Percentiles rank a stretch among this genome's conserved stretches.
These are phyloP conservation scores for Dunckerocampus dactyliophorus DNA, from an alignment of 2,113 vertebrate genomes.

Conservation along the genomic window DNA sequence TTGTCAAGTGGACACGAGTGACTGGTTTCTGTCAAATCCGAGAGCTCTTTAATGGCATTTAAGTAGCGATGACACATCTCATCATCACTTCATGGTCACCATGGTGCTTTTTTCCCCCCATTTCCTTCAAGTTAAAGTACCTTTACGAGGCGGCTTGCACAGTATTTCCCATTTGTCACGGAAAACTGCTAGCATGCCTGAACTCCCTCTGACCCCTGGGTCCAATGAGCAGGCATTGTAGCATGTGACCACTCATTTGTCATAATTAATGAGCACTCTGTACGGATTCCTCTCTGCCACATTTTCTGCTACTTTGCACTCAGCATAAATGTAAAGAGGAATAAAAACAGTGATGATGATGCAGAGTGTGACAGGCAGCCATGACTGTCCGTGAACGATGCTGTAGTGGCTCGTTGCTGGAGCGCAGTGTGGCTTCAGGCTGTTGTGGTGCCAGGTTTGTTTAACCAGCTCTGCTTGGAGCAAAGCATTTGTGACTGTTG, in stretches of 20 bases:
- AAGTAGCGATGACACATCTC: constrained; percentile 5
- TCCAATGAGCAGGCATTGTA: constrained; percentile 18
- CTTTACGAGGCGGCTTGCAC: constrained; percentile 15
- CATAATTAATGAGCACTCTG: constrained; percentile 43
- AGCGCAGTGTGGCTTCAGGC: constrained; percentile 49
- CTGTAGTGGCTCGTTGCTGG: constrained; percentile 36
- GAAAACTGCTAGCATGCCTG: constrained; percentile 33
- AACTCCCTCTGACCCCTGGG: constrained; percentile 41
- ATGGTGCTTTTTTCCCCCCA: constrained; percentile 15
- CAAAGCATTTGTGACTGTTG: constrained; percentile 19
- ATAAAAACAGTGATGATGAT: constrained; percentile 31
- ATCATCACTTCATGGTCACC: constrained; percentile 35
- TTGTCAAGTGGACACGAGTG: not conserved
- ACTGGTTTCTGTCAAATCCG: constrained; percentile 17
- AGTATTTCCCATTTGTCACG: constrained; percentile 42
- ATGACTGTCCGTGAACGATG: constrained; percentile 30
- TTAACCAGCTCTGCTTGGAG: constrained; percentile 42
- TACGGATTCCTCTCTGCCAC: constrained; percentile 26
- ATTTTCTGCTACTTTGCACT: constrained; percentile 25
- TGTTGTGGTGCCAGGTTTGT: constrained; percentile 37
- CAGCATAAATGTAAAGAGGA: constrained; percentile 36
- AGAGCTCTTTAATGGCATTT: constrained; percentile 13
- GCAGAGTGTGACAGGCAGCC: constrained; percentile 51
- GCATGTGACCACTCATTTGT: constrained; percentile 48
- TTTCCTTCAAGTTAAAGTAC: constrained; percentile 5